Base-by-base conservation (phyloP, 2,797 vertebrate species). In the Scleropages formosus region DNA sequence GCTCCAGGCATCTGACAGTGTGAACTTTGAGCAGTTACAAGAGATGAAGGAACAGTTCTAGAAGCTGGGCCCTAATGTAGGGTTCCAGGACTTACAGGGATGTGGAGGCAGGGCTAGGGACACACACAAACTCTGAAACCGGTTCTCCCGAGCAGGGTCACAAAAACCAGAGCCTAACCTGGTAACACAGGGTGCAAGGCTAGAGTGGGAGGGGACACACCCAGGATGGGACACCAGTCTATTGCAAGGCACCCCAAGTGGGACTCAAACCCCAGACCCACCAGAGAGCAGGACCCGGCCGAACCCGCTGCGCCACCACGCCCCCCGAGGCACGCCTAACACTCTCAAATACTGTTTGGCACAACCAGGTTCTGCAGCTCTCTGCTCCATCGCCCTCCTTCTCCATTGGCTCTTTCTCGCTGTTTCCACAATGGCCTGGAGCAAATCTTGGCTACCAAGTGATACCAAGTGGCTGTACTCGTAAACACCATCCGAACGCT, bases 1-100 rank as follows among this genome's bases (percentile, higher is more conserved):
- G 51, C 66, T 46, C 10, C 53, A 49, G 18, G 22, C 51, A 24
- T 68, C 49, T 56, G 67, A 49, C 26, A 65, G 13, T 39, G 16
- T 65, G 20, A 20, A 24, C 16, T 8, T n/a, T 53, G 22, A 56
- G 27, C 1, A 8, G 51, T 70, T 56, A 51, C 68, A 70, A 49
- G 70, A 70, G n/a, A 39, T 56, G 46, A 9, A 44, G 59, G 59
- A 59, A 24, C 46, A 16, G 67, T 46, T 44, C 46, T 51, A 46
- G 44, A 73, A 9, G 62, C 80, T 84, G 79, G 68, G 27, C 58
- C 75, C 39, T 58, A 46, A 60, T 20, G 61, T 69, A 75, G 63
- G 47, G 60, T 53, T 46, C 24, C 31, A 6, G 15, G 49, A 47
- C 53, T n/a, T n/a, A 62, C 63, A 72, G 77, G 75, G 78, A 78